These are phyloP conservation scores for Panthera leo DNA, from an alignment of 2,113 vertebrate species.

Conservation along the genomic window DNA sequence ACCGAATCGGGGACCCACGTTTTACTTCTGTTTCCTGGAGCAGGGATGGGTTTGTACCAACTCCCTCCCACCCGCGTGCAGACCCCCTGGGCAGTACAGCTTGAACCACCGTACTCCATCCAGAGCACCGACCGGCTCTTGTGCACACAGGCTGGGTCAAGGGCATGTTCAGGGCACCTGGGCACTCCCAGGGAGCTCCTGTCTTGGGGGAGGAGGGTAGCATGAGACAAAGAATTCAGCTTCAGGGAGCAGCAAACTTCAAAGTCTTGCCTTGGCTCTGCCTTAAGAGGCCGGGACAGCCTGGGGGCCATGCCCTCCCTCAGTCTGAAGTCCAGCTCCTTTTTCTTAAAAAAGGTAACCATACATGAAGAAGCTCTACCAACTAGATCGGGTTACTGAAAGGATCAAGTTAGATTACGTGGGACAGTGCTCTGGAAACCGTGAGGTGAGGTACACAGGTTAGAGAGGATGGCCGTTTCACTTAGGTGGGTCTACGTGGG, in stretches of 20 bases:
- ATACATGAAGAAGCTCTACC: neutral
- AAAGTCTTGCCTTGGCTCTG: neutral
- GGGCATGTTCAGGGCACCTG: accelerated
- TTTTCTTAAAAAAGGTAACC: neutral
- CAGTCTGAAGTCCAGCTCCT: neutral
- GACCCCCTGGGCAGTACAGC: no score
- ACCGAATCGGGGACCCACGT: accelerated
- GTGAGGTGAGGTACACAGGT: neutral
- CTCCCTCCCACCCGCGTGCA: neutral
- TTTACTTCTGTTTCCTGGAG: neutral
- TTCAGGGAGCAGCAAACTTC: neutral
- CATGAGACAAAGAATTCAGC: neutral
- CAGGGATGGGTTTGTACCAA: neutral
- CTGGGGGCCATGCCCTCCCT: neutral
- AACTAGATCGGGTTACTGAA: neutral
- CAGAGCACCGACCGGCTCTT: neutral
- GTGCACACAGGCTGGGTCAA: neutral
- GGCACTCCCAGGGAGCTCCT: neutral
- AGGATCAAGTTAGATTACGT: neutral
- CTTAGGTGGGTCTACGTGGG: neutral
- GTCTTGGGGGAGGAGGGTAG: neutral
- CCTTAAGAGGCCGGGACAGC: neutral
- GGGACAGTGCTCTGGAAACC: neutral
- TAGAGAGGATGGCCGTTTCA: neutral
- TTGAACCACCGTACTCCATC: neutral